phyloP scores from a whole-genome alignment of 2,797 vertebrate genomes.

The Esox masquinongy region DNA sequence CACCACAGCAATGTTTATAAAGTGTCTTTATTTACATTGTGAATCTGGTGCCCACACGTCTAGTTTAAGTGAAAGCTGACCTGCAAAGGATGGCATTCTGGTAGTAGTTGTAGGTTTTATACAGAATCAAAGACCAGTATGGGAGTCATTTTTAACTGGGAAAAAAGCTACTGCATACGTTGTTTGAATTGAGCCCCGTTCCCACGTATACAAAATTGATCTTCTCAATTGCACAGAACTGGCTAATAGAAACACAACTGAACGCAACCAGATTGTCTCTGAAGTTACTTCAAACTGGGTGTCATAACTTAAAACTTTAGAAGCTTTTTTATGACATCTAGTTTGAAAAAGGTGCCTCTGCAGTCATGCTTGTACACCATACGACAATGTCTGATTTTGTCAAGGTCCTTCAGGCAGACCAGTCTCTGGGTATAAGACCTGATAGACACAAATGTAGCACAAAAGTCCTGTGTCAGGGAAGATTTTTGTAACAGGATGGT shows the following conservation, averaged over 20 bases:
- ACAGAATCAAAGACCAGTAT: too few species aligned
- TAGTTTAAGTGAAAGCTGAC: too few species aligned
- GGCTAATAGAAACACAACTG: not conserved
- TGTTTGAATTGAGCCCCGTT: too few species aligned
- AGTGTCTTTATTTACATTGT: too few species aligned
- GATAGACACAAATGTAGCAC: not conserved
- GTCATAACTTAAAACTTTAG: not conserved
- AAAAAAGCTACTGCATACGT: too few species aligned
- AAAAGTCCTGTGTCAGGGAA: not conserved
- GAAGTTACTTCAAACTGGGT: not conserved
- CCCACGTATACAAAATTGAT: too few species aligned
- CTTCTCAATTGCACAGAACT: not conserved
- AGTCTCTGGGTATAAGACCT: not conserved
- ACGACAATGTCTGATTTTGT: not conserved
- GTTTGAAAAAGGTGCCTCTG: not conserved
- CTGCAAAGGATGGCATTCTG: too few species aligned
- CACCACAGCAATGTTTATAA: too few species aligned
- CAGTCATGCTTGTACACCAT: not conserved
- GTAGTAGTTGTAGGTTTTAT: too few species aligned
- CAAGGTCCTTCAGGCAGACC: not conserved
- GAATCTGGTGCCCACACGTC: too few species aligned
- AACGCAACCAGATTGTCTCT: not conserved
- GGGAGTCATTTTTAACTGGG: not conserved
- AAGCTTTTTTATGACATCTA: not conserved
- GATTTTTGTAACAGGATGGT: constrained; percentile 17